Conservation (phyloP, 1,140 invertebrate genomes). For the Neuroterus valhalla region DNA sequence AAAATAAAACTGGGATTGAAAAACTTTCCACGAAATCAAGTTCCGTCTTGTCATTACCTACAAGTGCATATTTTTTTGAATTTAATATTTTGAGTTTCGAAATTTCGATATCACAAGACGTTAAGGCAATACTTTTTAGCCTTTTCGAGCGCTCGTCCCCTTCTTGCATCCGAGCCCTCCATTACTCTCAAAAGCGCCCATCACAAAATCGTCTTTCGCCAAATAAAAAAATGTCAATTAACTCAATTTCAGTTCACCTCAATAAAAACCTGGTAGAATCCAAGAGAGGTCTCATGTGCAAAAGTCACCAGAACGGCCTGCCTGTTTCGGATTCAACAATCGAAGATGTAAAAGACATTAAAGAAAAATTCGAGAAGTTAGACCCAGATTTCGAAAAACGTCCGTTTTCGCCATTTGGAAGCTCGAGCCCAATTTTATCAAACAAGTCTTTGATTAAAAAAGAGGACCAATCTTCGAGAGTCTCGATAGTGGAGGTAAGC, state of each 20-base stretch:
- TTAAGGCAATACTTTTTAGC: no score
- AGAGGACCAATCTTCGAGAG: conserved; percentile 61
- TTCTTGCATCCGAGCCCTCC: no score
- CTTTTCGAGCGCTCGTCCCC: no score
- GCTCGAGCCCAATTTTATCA: not conserved
- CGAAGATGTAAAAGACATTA: not conserved
- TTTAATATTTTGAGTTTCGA: no score
- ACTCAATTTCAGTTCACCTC: conserved; percentile 51
- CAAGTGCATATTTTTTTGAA: no score
- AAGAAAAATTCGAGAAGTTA: not conserved
- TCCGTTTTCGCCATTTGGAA: not conserved
- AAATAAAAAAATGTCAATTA: not conserved
- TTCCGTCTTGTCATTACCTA: no score
- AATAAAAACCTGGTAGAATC: conserved; percentile 31
- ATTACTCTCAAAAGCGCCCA: no score
- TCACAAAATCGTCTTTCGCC: no score
- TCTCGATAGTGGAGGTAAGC: conserved; percentile 68
- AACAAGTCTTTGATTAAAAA: not conserved
- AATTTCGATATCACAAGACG: no score
- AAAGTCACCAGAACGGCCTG: not conserved
- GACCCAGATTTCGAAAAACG: not conserved
- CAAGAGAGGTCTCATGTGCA: not conserved
- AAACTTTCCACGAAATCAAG: no score
- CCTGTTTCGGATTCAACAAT: not conserved
- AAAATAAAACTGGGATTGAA: no score